Evolutionary conservation across 2,888 invertebrate genomes (phyloP), one percentile per base, ranked within the genome.

Genomic region (Callyntrura guangdongensis): DNA sequence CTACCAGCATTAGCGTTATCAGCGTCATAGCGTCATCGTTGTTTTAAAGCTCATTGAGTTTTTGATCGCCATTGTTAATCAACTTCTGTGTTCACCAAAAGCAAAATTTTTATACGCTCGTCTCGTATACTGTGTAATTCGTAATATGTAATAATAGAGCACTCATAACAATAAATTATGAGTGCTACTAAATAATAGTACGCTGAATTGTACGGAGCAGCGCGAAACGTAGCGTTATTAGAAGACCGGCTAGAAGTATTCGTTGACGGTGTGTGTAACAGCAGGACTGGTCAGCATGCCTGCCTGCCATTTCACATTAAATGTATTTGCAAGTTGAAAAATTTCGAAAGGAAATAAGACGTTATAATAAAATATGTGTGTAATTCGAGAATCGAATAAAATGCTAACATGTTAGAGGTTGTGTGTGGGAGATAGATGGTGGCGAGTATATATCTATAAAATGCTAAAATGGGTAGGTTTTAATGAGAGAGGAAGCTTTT

Each of bases 401-500:
- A 72, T 27, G 12, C 17, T 17, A 25, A 22, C 14, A 53, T 53
- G 36, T 22, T 36, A 25, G 3, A 14, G 20, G n/a, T 9, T 81
- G 8, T 81, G 56, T 56, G 59, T 56, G 59, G 11, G 36, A n/a
- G 81, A 81, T 79, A n/a, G 81, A 81, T 79, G 79, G 67, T 79
- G 56, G 67, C 67, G 67, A 36, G 45, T 27, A 20, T 64, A 9
- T 56, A 83, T 67, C 9, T 64, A 83, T 61, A 82, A 61, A 59
- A 82, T 82, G 47, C 27, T 22, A 56, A 59, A 89, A 85, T 77
- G 74, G 89, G 85, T 85, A 82, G 72, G 79, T 77, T 89, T 64
- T 89, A 86, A 86, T 89, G 91, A 87, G 89, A 87, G 88, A 92
- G 92, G 93, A 92, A 93, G 90, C 92, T 82, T 86, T 92, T 93